Conservation (phyloP, 2,797 vertebrate genomes). For the Crotalus adamanteus region DNA sequence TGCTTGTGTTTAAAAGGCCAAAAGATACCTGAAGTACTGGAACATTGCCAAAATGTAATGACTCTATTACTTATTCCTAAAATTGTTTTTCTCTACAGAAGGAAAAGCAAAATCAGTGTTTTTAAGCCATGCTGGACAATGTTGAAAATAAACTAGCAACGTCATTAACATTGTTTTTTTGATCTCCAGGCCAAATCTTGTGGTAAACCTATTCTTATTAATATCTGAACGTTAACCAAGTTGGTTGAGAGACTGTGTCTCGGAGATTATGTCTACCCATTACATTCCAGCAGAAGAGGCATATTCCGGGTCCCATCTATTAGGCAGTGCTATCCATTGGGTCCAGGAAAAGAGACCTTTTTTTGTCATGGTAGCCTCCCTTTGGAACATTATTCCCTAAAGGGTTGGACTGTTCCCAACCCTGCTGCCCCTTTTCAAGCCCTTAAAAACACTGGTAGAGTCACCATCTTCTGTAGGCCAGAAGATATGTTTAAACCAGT, state of each 20-base stretch:
- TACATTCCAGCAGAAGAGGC: not conserved
- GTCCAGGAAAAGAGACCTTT: not conserved
- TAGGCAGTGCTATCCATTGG: not conserved
- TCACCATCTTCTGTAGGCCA: not conserved
- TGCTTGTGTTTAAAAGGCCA: constrained; percentile 43
- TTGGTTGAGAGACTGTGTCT: not conserved
- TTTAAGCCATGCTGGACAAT: not conserved
- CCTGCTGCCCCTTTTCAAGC: not conserved
- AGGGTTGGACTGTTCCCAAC: not conserved
- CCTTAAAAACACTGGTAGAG: not conserved
- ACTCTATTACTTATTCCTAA: constrained; percentile 25
- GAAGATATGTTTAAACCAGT: not conserved
- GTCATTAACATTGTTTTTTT: not conserved
- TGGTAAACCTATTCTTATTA: not conserved
- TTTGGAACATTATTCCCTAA: not conserved
- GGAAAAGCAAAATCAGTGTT: constrained; percentile 58
- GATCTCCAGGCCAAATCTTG: not conserved
- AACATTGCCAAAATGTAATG: constrained; percentile 40
- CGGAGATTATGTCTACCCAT: not conserved
- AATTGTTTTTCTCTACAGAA: not conserved
- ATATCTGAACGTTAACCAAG: not conserved
- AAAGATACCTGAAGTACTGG: constrained; percentile 45
- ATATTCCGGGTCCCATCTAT: not conserved
- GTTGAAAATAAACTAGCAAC: not conserved
- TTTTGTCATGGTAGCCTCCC: not conserved